Percentiles rank a stretch among this genome's conserved stretches.
phyloP scores from a whole-genome alignment of 2,113 vertebrate genomes.

The Bubo blakistoni region DNA sequence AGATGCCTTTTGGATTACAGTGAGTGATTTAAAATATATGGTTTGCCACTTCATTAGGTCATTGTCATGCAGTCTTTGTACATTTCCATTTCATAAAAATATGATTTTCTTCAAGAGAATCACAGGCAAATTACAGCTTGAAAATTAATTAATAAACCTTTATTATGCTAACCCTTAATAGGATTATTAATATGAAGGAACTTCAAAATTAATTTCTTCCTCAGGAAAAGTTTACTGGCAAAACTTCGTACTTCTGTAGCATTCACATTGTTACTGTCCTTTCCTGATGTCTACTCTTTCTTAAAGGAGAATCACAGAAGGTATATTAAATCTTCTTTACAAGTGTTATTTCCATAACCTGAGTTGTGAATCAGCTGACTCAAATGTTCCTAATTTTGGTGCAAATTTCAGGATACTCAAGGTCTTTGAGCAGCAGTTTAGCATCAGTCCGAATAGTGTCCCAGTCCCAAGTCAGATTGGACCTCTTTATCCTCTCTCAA shows the following conservation, averaged over 20 bases:
- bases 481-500: background rate
- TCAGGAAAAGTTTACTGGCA: conserved; percentile 39
- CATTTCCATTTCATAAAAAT: conserved; percentile 54
- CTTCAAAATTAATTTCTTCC: conserved; percentile 47
- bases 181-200: conserved; percentile 59
- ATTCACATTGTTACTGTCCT: background rate
- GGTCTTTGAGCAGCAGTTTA: background rate
- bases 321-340: background rate
- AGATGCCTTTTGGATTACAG: background rate
- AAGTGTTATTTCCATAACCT: background rate
- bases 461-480: background rate
- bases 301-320: background rate
- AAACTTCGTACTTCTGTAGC: background rate
- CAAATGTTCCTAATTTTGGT: background rate
- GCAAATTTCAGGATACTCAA: background rate
- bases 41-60: background rate
- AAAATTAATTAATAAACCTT: conserved; percentile 70
- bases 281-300: background rate
- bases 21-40: background rate
- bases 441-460: background rate
- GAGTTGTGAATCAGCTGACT: background rate
- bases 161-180: conserved; percentile 45
- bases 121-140: conserved; percentile 27
- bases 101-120: conserved; percentile 1
- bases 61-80: background rate